Conservation (phyloP, 2,113 vertebrate species). For the Nibea albiflora region DNA sequence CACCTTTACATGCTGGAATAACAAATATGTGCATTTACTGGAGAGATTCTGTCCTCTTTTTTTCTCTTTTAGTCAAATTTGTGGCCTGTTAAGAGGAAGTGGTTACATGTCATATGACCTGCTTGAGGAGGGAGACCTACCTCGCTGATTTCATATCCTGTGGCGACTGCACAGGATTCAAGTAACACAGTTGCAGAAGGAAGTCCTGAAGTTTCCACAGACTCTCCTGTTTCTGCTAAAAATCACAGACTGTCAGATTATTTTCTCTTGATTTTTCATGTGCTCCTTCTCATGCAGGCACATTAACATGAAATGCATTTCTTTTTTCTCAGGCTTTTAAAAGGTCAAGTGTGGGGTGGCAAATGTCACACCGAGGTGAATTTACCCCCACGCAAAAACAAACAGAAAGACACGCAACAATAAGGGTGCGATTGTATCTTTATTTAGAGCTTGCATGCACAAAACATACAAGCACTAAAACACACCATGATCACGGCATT, state of each 20-base stretch:
- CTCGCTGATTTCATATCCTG: slow-evolving; percentile 71
- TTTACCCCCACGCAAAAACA: neutral
- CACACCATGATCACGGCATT: neutral
- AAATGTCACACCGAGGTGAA: slow-evolving; percentile 13
- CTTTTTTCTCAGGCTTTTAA: slow-evolving; percentile 2
- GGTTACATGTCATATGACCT: slow-evolving; percentile 69
- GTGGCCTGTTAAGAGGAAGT: slow-evolving; percentile 70
- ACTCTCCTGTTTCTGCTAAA: slow-evolving; percentile 19
- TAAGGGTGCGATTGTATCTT: slow-evolving; percentile 44
- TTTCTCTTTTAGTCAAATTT: slow-evolving; percentile 16
- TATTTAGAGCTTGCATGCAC: slow-evolving; percentile 52
- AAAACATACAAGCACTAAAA: slow-evolving; percentile 4
- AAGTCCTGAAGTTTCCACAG: slow-evolving; percentile 59
- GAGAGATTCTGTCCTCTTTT: neutral
- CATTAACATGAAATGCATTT: slow-evolving; percentile 6
- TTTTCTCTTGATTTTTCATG: neutral
- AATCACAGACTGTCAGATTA: neutral
- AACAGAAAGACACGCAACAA: neutral
- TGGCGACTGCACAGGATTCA: slow-evolving; percentile 54
- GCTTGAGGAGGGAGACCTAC: slow-evolving; percentile 55
- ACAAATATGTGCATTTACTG: neutral
- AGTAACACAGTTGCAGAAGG: slow-evolving; percentile 46
- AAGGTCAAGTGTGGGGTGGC: slow-evolving; percentile 22
- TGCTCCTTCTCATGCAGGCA: neutral
- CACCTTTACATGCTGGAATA: neutral